These are phyloP conservation scores for Drosophila punjabiensis DNA, from an alignment of 1,140 invertebrate species.

Conservation along the genomic window DNA sequence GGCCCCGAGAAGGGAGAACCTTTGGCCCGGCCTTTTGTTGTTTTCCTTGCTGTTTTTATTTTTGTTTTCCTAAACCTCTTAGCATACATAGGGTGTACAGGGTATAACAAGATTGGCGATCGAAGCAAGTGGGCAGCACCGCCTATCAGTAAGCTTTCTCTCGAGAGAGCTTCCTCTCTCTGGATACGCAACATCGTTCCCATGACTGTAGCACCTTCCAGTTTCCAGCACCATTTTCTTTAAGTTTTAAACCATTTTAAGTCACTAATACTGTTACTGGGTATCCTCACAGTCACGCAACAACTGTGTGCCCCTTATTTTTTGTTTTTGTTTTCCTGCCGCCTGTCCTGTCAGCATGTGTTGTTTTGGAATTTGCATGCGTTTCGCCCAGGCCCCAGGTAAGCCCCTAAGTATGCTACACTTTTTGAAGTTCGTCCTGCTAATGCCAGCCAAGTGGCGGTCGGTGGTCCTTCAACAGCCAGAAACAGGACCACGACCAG, in stretches of 20 bases:
- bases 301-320: not conserved
- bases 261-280: not conserved
- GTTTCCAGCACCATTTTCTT: not conserved
- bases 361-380: slow-evolving; percentile 68
- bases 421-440: slow-evolving; percentile 28
- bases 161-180: not conserved
- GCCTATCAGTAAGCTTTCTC: not conserved
- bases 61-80: slow-evolving; percentile 7
- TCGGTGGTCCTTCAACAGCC: not conserved
- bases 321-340: slow-evolving; percentile 8
- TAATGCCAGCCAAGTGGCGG: not conserved
- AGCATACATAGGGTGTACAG: not conserved
- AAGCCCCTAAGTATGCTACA: slow-evolving; percentile 61
- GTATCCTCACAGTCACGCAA: not conserved
- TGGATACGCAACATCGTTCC: not conserved
- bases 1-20: not conserved
- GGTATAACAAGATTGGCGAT: not conserved
- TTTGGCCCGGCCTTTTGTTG: slow-evolving; percentile 9
- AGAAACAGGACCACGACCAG: not conserved
- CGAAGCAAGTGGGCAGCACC: not conserved
- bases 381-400: slow-evolving; percentile 11
- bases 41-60: not conserved
- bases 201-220: not conserved
- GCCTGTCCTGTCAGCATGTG: slow-evolving; percentile 19
- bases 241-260: not conserved